Evolutionary conservation across 2,888 invertebrate genomes (phyloP).

Genomic region (Cataglyphis rosenhaueri): DNA sequence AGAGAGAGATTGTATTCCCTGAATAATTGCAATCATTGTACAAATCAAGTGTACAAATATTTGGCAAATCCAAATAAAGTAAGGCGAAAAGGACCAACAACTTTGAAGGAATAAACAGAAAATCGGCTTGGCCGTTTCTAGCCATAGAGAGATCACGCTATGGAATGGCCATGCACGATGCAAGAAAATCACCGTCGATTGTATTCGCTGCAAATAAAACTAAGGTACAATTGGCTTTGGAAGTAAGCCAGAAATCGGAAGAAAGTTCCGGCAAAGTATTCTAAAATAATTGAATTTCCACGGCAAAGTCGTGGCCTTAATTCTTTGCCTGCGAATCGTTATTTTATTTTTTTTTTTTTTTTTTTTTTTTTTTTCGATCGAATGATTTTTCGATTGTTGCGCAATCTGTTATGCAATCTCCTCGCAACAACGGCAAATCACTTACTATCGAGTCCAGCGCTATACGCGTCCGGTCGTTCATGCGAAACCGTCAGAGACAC

Average conservation of each 20-base stretch:
- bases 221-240: background rate
- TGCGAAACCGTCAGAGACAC: constrained; percentile 57
- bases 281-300: constrained; percentile 27
- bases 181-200: constrained; percentile 9
- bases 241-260: constrained; percentile 4
- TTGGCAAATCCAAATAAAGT: background rate
- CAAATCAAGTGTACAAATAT: constrained; percentile 53
- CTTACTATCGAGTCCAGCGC: constrained; percentile 64
- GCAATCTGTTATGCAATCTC: constrained; percentile 7
- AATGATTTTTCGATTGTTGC: background rate
- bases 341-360: background rate
- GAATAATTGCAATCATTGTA: background rate
- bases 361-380: background rate
- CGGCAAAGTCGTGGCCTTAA: constrained; percentile 2
- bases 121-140: background rate
- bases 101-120: background rate
- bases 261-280: constrained; percentile 16
- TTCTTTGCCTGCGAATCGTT: constrained; percentile 1
- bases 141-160: background rate
- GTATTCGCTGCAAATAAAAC: background rate
- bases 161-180: background rate
- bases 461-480: constrained; percentile 51
- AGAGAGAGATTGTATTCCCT: background rate
- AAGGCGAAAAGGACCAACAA: background rate
- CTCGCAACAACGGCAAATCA: background rate